Conservation (phyloP, 2,797 vertebrate species). For the Neostethus bicornis region DNA sequence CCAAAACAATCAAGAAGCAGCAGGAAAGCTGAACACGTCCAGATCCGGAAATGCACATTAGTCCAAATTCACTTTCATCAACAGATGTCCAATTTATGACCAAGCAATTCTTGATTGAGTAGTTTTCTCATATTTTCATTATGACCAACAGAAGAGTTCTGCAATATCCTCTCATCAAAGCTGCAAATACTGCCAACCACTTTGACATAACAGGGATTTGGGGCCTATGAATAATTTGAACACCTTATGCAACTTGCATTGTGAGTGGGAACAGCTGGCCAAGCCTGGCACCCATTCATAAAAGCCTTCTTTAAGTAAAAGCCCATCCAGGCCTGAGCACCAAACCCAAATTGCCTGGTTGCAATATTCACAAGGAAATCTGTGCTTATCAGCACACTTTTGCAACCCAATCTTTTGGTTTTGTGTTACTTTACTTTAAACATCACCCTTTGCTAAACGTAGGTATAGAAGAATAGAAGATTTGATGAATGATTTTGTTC, state of each 20-base stretch:
- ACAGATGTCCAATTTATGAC: not conserved
- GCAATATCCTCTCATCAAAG: constrained; percentile 1
- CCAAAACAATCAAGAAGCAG: not conserved
- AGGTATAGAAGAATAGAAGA: no score
- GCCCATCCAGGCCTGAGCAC: no score
- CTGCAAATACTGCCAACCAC: not conserved
- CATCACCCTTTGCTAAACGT: no score
- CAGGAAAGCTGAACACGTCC: not conserved
- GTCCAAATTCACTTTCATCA: not conserved
- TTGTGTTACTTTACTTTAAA: no score
- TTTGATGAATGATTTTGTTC: no score
- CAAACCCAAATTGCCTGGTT: not conserved
- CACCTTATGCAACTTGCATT: constrained; percentile 4
- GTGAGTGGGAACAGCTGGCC: not conserved
- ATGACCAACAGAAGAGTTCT: not conserved
- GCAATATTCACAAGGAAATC: not conserved
- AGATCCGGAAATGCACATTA: not conserved
- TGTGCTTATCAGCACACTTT: not conserved
- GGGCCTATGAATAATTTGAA: constrained; percentile 9
- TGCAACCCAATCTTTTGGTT: not conserved
- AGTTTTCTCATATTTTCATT: not conserved
- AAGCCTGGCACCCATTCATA: not conserved
- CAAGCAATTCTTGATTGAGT: not conserved
- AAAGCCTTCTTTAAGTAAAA: not conserved
- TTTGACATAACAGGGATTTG: constrained; percentile 2